phyloP scores from a whole-genome alignment of 2,113 vertebrate species.

The Montifringilla adamsi region DNA sequence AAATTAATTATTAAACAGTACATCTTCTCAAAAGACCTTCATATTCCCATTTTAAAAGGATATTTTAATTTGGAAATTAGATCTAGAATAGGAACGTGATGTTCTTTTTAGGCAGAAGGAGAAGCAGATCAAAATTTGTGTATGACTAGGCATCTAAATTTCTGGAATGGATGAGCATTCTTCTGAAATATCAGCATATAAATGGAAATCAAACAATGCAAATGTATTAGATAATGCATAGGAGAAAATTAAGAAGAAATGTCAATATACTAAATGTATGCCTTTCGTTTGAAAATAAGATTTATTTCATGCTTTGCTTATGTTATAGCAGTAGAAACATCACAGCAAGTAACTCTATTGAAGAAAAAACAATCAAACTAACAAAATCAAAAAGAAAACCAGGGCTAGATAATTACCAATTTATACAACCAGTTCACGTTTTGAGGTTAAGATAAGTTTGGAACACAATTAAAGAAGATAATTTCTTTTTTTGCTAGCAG shows the following conservation, averaged over 20 bases:
- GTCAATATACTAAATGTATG: neutral
- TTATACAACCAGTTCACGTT: neutral
- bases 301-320: neutral
- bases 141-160: neutral
- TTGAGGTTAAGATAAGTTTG: constrained; percentile 19
- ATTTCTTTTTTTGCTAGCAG: neutral
- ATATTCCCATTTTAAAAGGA: neutral
- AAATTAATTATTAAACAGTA: neutral
- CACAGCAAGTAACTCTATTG: neutral
- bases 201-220: neutral
- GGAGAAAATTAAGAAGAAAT: neutral
- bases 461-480: neutral
- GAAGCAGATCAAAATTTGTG: neutral
- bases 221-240: neutral
- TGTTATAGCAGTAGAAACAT: neutral
- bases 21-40: neutral
- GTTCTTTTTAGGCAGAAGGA: neutral
- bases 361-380: neutral
- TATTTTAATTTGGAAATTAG: neutral
- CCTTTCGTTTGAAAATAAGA: neutral
- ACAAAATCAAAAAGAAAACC: neutral
- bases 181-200: neutral
- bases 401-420: neutral
- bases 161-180: accelerated
- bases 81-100: neutral